Evolutionary conservation across 2,797 vertebrate genomes (phyloP).

Genomic region (Rhinichthys osculus): DNA sequence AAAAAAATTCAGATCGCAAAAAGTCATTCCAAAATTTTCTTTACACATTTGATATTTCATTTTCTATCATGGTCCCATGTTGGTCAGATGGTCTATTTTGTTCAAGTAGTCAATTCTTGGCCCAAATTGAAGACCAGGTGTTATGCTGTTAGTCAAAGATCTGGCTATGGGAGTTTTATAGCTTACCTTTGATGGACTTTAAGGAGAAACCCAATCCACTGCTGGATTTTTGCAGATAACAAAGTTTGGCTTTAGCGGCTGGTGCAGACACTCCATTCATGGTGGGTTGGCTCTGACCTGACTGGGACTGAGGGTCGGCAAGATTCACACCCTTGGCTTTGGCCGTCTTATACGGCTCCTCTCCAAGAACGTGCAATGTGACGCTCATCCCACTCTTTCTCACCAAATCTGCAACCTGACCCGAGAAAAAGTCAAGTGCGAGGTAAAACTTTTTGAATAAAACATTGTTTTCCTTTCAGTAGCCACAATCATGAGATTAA

Average conservation of each 20-base stretch:
- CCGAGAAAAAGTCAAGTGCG: not conserved
- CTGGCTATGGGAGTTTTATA: not conserved
- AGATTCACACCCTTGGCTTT: slow-evolving; percentile 77
- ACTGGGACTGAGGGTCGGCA: slow-evolving; percentile 65
- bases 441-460: not conserved
- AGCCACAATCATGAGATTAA: not conserved
- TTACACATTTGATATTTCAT: not conserved
- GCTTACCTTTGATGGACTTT: slow-evolving; percentile 83
- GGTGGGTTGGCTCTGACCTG: slow-evolving; percentile 51
- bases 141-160: not conserved
- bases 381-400: slow-evolving; percentile 82
- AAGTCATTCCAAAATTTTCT: too few species aligned
- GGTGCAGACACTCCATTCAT: slow-evolving; percentile 68
- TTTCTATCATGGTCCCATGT: not conserved
- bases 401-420: slow-evolving; percentile 88
- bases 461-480: not conserved
- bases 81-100: not conserved
- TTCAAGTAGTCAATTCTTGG: not conserved
- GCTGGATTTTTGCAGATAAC: slow-evolving; percentile 85
- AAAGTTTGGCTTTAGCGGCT: slow-evolving; percentile 81
- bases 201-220: slow-evolving; percentile 88
- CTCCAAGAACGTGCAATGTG: slow-evolving; percentile 85
- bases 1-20: not conserved
- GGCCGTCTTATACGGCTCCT: slow-evolving; percentile 82
- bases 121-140: not conserved